Conservation (phyloP, 2,888 invertebrate species). For the Spodoptera picta region DNA sequence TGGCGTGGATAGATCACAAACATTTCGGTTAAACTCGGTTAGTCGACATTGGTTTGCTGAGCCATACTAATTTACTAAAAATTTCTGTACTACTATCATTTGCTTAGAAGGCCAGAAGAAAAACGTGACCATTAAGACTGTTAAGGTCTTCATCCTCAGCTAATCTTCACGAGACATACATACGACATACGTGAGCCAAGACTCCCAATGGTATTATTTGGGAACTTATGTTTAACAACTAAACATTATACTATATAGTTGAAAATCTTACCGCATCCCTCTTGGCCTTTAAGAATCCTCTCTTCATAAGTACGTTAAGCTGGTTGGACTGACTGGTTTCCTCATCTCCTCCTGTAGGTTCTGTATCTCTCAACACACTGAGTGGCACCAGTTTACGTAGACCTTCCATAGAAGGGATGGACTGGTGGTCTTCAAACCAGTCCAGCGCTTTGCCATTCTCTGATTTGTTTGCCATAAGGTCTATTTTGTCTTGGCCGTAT, state of each 20-base stretch:
- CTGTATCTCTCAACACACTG: constrained; percentile 79
- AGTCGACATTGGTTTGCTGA: too few relatives aligned
- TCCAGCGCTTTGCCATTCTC: constrained; percentile 91
- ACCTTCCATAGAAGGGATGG: constrained; percentile 88
- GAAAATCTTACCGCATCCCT: constrained; percentile 90
- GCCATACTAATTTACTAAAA: too few relatives aligned
- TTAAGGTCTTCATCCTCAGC: too few relatives aligned
- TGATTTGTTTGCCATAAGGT: constrained; percentile 90
- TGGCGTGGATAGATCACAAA: too few relatives aligned
- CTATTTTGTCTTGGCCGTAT: constrained; percentile 94
- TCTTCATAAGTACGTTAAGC: constrained; percentile 90
- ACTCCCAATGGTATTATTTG: too few relatives aligned
- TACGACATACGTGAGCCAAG: too few relatives aligned
- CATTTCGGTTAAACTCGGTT: too few relatives aligned
- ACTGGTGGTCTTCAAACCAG: constrained; percentile 91
- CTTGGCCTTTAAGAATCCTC: constrained; percentile 92
- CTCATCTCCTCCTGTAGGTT: constrained; percentile 84
- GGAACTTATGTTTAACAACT: too few relatives aligned
- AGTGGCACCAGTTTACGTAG: constrained; percentile 88
- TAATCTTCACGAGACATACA: too few relatives aligned
- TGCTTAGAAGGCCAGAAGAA: too few relatives aligned
- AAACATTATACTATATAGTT: neutral
- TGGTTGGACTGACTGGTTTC: constrained; percentile 93
- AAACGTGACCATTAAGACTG: too few relatives aligned
- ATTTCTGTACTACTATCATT: too few relatives aligned